Conservation (phyloP, 2,888 invertebrate species). For the Chironomus tentans region DNA sequence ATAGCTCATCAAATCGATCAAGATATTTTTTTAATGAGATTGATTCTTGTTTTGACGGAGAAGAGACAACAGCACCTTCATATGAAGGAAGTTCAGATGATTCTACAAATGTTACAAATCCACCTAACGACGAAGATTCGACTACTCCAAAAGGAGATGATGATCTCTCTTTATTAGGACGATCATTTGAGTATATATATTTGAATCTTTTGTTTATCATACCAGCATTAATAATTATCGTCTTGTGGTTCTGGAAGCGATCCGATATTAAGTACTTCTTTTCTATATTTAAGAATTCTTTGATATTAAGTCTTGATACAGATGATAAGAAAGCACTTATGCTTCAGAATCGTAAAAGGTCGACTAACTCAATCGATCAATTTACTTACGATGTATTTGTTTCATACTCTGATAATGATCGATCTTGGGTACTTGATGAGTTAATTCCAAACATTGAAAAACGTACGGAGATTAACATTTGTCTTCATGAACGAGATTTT, state of each 20-base stretch:
- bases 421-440: conserved; percentile 54
- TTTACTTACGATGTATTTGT: conserved; percentile 57
- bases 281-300: conserved; percentile 32
- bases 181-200: neutral
- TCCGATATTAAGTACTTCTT: conserved; percentile 35
- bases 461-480: conserved; percentile 50
- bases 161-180: neutral
- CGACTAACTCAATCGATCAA: conserved; percentile 33
- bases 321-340: conserved; percentile 10
- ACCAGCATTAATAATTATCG: neutral
- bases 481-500: conserved; percentile 63
- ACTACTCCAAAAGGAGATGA: neutral
- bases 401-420: conserved; percentile 56
- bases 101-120: neutral
- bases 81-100: neutral
- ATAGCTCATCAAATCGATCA: neutral
- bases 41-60: neutral
- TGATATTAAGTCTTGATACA: conserved; percentile 28
- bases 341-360: conserved; percentile 28
- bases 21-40: neutral
- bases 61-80: neutral
- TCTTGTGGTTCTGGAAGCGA: conserved; percentile 1
- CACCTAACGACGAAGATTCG: neutral
- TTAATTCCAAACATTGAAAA: conserved; percentile 54
- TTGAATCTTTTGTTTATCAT: neutral